Evolutionary conservation across 2,113 vertebrate genomes (phyloP).

Genomic region (Glaucomys volans): DNA sequence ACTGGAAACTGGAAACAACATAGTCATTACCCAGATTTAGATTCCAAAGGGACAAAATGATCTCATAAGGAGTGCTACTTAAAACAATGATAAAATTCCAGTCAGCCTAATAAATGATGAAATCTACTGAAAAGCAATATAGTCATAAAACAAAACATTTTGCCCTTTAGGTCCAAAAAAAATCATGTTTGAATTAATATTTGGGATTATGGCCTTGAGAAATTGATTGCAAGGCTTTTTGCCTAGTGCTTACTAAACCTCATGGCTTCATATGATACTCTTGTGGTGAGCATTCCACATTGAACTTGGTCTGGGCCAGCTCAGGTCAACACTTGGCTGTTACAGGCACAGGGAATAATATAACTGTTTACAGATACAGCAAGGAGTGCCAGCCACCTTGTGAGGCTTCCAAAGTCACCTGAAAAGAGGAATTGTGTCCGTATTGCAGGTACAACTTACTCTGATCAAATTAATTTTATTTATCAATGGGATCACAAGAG

Average conservation of each 20-base stretch:
- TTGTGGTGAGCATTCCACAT: neutral
- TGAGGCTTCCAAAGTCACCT: neutral
- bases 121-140: slow-evolving; percentile 54
- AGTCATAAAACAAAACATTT: slow-evolving; percentile 47
- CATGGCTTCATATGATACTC: neutral
- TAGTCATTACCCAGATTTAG: slow-evolving; percentile 61
- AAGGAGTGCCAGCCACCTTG: neutral
- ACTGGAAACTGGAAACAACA: slow-evolving; percentile 57
- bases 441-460: slow-evolving; percentile 3
- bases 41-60: slow-evolving; percentile 68
- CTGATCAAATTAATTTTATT: slow-evolving; percentile 58
- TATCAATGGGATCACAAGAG: slow-evolving; percentile 12
- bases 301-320: neutral
- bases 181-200: slow-evolving; percentile 51
- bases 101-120: slow-evolving; percentile 62
- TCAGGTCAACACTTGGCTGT: neutral
- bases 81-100: slow-evolving; percentile 67
- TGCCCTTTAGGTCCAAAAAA: slow-evolving; percentile 35
- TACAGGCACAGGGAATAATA: neutral
- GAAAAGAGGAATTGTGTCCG: neutral
- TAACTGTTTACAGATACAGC: neutral
- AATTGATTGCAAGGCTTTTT: slow-evolving; percentile 4
- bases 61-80: slow-evolving; percentile 55
- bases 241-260: slow-evolving; percentile 19
- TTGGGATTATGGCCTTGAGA: slow-evolving; percentile 16